phyloP scores from a whole-genome alignment of 1,140 invertebrate genomes.

The Papilio aristodemus region DNA sequence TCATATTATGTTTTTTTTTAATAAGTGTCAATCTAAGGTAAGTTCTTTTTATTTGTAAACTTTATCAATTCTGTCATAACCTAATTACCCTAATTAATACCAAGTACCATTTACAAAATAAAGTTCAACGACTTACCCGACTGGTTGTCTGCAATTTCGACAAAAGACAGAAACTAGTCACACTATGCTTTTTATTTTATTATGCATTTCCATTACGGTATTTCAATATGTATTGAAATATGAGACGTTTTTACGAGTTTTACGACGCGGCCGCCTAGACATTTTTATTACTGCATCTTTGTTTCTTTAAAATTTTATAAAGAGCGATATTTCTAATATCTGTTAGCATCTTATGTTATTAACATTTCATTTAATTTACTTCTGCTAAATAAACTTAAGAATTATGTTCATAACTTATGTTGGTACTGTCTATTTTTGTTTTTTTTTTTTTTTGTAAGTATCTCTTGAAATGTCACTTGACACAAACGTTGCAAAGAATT shows the following conservation, averaged over 20 bases:
- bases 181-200: slow-evolving; percentile 79
- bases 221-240: slow-evolving; percentile 79
- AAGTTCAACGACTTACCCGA: neutral
- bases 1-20: neutral
- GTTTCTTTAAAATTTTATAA: slow-evolving; percentile 5
- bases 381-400: neutral
- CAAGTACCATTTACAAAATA: neutral
- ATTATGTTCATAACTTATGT: neutral
- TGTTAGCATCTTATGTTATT: neutral
- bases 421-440: neutral
- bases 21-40: neutral
- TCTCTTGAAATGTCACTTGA: neutral
- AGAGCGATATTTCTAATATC: neutral
- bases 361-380: no score
- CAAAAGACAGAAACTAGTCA: slow-evolving; percentile 75
- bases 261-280: slow-evolving; percentile 40
- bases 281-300: slow-evolving; percentile 19
- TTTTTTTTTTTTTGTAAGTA: neutral
- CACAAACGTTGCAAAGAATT: neutral
- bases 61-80: no score
- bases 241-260: slow-evolving; percentile 77
- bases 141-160: neutral
- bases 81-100: neutral
- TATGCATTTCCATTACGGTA: slow-evolving; percentile 79
- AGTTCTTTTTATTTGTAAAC: no score